Base-by-base conservation (phyloP, 2,113 vertebrate genomes). In the Emydura subglobosa region DNA sequence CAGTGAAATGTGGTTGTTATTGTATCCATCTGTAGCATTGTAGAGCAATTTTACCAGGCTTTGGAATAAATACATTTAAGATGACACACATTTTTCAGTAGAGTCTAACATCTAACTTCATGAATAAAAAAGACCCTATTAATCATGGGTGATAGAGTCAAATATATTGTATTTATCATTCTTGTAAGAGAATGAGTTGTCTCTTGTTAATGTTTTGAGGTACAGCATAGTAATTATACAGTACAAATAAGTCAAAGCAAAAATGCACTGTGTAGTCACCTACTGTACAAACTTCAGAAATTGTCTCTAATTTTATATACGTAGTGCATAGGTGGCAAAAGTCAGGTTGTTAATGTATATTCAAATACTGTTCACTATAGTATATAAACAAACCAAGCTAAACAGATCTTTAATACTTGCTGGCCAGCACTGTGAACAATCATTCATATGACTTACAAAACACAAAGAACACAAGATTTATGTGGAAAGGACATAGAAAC, bases 41-140 rank as follows among this genome's bases (percentile, higher is more conserved):
- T 88, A 92, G 88, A 95, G 84, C 95, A 91, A 96, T 98, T 98
- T 96, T 93, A 97, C 87, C 83, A 92, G 91, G 53, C 21, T 94
- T 97, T 95, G 85, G 95, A 98, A 98, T 98, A 97, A 98, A 98
- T 98, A 95, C 92, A 95, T 96, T 87, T 80, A 95, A 96, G 96
- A 98, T 97, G 88, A 94, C 94, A 91, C 53, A 29, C 94, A 98
- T 98, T 98, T 98, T 98, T 98, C 96, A 97, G 61, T 91, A 78
- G 78, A 92, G 81, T 83, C 91, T 98, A 97, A 96, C 96, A 97
- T 98, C 91, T 86, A 94, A 95, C 95, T 97, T 98, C 93, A 98
- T 98, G 97, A 98, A 97, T 98, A 96, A 96, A 96, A 98, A 98
- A 89, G 84, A 81, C 87, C 31, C 90, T 97, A 97, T 98, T 97